phyloP scores from a whole-genome alignment of 2,113 vertebrate genomes.

The Rhabdornis inornatus region DNA sequence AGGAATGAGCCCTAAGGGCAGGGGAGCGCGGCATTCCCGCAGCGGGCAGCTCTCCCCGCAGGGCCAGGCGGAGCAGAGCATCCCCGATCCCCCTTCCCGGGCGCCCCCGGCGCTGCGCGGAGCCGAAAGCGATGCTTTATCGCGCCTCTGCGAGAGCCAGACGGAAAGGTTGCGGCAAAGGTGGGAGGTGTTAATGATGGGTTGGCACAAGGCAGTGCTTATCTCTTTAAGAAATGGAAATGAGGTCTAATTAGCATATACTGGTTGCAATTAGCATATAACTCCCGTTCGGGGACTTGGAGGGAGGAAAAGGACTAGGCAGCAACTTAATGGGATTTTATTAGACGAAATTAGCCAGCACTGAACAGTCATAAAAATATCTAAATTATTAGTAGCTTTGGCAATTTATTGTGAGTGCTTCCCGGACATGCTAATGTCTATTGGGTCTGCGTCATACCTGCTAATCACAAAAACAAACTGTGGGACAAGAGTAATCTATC shows the following conservation, averaged over 20 bases:
- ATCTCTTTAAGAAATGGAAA: conserved; percentile 81
- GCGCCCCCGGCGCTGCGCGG: background rate
- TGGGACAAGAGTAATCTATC: conserved; percentile 7
- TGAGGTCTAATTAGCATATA: conserved; percentile 77
- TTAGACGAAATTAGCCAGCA: conserved; percentile 77
- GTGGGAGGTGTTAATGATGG: conserved; percentile 54
- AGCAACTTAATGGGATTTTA: conserved; percentile 79
- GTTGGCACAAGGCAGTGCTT: conserved; percentile 63
- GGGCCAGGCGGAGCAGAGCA: too few species aligned
- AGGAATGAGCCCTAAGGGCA: background rate
- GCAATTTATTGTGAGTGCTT: conserved; percentile 72
- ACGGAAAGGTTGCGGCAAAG: conserved; percentile 42
- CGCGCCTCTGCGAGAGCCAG: conserved; percentile 13
- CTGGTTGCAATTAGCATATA: conserved; percentile 80
- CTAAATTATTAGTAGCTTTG: conserved; percentile 77
- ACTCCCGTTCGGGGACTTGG: conserved; percentile 77
- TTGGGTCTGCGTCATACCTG: conserved; percentile 31
- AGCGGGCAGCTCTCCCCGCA: background rate
- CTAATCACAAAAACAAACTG: conserved; percentile 57
- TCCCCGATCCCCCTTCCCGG: too few species aligned
- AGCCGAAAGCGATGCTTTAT: conserved; percentile 33
- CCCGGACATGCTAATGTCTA: conserved; percentile 69
- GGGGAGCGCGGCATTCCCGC: background rate
- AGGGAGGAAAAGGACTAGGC: conserved; percentile 73
- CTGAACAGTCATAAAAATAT: conserved; percentile 81